Evolutionary conservation across 2,113 vertebrate genomes (phyloP).

Genomic region (Anarhynchus alexandrinus): DNA sequence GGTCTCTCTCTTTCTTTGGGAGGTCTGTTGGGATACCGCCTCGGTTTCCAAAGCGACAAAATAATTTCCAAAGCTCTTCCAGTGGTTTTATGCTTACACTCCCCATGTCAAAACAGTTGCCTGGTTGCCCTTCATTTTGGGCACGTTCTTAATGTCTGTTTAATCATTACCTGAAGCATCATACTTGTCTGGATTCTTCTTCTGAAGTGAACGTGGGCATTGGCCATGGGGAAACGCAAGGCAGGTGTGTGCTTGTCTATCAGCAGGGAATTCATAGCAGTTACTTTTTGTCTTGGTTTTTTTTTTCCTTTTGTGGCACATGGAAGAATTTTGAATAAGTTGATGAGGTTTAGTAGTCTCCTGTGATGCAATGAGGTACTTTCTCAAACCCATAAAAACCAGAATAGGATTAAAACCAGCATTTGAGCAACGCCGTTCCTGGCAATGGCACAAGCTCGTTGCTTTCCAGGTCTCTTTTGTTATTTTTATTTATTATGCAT

Average conservation of each 20-base stretch:
- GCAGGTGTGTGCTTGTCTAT: constrained; percentile 11
- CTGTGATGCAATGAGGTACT: not conserved
- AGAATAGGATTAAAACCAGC: not conserved
- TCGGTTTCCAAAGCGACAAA: not conserved
- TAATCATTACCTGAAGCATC: not conserved
- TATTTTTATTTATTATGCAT: constrained; percentile 36
- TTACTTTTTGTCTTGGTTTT: not conserved
- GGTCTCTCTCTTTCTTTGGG: not conserved
- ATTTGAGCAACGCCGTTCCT: not conserved
- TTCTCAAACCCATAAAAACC: constrained; percentile 19
- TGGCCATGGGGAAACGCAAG: not conserved
- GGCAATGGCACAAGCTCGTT: not conserved
- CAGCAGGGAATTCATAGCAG: not conserved
- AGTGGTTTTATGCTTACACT: not conserved
- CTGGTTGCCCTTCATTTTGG: not conserved
- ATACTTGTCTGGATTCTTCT: not conserved
- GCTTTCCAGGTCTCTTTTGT: constrained; percentile 28
- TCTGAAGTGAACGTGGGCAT: not conserved
- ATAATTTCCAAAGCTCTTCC: not conserved
- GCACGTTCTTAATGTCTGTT: not conserved
- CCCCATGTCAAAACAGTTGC: not conserved
- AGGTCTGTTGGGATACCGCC: not conserved
- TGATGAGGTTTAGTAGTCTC: constrained; percentile 21
- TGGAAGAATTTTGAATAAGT: constrained; percentile 25
- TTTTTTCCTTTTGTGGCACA: not conserved